phyloP scores from a whole-genome alignment of 2,888 invertebrate genomes.

The Cephus sareptanus region DNA sequence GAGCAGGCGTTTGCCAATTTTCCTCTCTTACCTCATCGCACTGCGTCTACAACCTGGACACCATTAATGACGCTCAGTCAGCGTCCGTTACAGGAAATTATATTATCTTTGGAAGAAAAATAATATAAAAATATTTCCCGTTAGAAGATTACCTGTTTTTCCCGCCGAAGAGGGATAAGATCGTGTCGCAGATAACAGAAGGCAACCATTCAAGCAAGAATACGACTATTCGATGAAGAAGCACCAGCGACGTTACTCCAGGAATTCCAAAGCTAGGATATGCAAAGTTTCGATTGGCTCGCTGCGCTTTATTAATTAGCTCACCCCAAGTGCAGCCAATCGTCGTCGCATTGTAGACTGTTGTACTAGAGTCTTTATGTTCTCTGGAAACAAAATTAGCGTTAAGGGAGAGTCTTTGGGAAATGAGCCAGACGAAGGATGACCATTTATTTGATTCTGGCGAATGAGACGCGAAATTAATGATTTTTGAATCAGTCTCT shows the following conservation, averaged over 20 bases:
- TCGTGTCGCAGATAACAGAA: slow-evolving; percentile 47
- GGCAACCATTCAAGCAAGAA: slow-evolving; percentile 55
- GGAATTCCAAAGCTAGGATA: slow-evolving; percentile 55
- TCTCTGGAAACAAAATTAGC: slow-evolving; percentile 21
- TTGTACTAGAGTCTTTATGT: slow-evolving; percentile 21
- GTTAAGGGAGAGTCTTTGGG: not conserved
- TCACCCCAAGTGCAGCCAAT: slow-evolving; percentile 53
- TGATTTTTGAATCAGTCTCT: too few relatives aligned
- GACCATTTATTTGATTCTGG: not conserved
- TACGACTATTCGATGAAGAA: slow-evolving; percentile 47
- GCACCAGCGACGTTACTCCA: slow-evolving; percentile 48
- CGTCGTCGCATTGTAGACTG: slow-evolving; percentile 45
- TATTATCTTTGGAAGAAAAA: too few relatives aligned
- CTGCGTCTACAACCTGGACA: too few relatives aligned
- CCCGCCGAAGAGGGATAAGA: slow-evolving; percentile 36
- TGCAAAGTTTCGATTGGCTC: slow-evolving; percentile 43
- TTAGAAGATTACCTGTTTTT: slow-evolving; percentile 43
- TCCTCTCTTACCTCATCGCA: too few relatives aligned
- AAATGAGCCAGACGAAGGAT: not conserved
- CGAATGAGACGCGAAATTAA: not conserved
- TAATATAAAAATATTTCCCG: too few relatives aligned
- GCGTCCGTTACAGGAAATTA: too few relatives aligned
- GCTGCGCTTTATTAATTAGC: slow-evolving; percentile 43
- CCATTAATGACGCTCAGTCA: too few relatives aligned
- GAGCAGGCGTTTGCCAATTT: too few relatives aligned